Base-by-base conservation (phyloP, 1,140 invertebrate genomes). In the Drosophila lacteicornis region DNA sequence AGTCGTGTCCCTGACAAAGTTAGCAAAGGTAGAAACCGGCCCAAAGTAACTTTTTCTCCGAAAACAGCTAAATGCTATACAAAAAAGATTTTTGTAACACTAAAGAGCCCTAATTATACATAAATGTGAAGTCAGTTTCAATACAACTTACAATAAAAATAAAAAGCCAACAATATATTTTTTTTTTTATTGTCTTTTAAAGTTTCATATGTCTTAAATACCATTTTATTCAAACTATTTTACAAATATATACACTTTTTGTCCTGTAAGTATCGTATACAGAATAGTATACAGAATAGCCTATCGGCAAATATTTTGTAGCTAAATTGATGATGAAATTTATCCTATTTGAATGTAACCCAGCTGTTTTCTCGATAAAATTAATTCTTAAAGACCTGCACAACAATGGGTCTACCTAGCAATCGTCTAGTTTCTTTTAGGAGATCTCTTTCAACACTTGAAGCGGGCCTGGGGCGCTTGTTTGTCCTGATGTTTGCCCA, bases 401-500 rank as follows among this genome's bases (percentile, higher is more conserved):
- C 1, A 19, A 57, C n/a, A 12, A 17, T 22, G 11, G 4, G 55
- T 57, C 33, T 33, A 38, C 30, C 12, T 46, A 46, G 57, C 19
- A 59, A 59, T 46, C 57, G 3, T 12, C 17, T 11, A 19, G 43
- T 47, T 5, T 17, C 19, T 27, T 59, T 59, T 12, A 6, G 13
- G 5, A 30, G 25, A 65, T 65, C 25, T 60, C 25, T 30, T 30
- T n/a, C 13, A 36, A 36, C 36, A 59, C 43, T 38, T 42, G 3
- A 59, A 38, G 36, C 40, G n/a, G 11, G 30, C 30, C 68, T 45
- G 42, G 7, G 40, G 63, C 46, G 36, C 38, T 38, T 50, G 53
- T 58, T 73, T 43, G 36, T 17, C 12, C 12, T 19, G 25, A 25
- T 69, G 46, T 51, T 67, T 73, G 55, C 22, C 11, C 36, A 60